A percentile compares a stretch with the other conserved stretches of the same genome.
Evolutionary conservation across 2,797 vertebrate genomes (phyloP).

Genomic region (Chelon labrosus): DNA sequence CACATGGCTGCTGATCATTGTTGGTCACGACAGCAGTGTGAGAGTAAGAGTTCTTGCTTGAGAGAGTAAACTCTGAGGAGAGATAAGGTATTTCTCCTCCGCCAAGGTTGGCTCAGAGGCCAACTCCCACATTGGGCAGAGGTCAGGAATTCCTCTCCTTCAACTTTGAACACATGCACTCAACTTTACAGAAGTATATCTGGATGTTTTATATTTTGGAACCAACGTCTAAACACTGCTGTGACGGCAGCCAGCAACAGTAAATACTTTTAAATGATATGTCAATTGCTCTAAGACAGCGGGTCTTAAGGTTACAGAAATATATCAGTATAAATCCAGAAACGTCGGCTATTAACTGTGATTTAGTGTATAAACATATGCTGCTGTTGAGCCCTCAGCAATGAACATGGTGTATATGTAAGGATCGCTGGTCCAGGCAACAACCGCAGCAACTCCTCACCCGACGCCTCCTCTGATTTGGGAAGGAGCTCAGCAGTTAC

Average conservation of each 20-base stretch:
- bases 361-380: constrained; percentile 19
- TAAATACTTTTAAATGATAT: neutral
- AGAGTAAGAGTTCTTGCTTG: constrained; percentile 39
- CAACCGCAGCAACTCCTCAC: constrained; percentile 5
- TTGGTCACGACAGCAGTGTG: constrained; percentile 6
- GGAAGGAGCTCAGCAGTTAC: constrained; percentile 20
- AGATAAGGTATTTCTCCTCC: constrained; percentile 59
- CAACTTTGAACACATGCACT: constrained; percentile 8
- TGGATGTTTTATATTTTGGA: constrained; percentile 8
- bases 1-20: neutral
- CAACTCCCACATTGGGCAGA: constrained; percentile 21
- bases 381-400: constrained; percentile 17
- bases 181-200: neutral
- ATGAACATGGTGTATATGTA: constrained; percentile 20
- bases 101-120: constrained; percentile 42
- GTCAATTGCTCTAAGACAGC: neutral
- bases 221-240: neutral
- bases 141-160: constrained; percentile 19
- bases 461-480: constrained; percentile 32
- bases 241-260: neutral
- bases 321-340: neutral
- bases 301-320: constrained; percentile 18
- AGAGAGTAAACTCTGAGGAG: constrained; percentile 57
- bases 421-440: constrained; percentile 18
- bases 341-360: neutral